These are phyloP conservation scores for Phocoena sinus DNA, from an alignment of 2,113 vertebrate species.

Conservation along the genomic window DNA sequence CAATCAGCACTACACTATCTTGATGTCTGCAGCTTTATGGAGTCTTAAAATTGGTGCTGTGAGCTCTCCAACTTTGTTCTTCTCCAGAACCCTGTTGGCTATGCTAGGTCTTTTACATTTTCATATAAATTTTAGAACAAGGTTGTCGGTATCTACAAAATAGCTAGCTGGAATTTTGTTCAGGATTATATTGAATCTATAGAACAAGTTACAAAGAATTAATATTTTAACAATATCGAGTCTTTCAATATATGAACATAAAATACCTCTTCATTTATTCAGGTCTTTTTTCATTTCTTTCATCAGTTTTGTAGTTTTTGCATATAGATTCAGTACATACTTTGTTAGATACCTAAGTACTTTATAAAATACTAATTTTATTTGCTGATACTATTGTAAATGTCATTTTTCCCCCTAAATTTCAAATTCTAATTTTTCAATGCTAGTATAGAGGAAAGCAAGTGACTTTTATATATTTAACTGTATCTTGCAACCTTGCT, in stretches of 20 bases:
- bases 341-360: background rate
- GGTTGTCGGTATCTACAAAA: background rate
- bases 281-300: background rate
- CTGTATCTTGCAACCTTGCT: background rate
- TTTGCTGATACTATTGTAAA: background rate
- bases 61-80: background rate
- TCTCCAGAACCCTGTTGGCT: background rate
- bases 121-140: background rate
- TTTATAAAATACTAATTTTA: background rate
- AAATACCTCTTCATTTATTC: background rate
- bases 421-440: background rate
- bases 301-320: background rate
- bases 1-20: background rate
- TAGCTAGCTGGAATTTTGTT: background rate
- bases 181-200: background rate
- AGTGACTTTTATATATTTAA: background rate
- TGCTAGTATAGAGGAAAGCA: background rate
- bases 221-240: background rate
- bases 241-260: background rate
- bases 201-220: background rate
- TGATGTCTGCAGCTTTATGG: background rate
- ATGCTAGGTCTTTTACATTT: background rate
- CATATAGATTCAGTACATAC: background rate
- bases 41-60: background rate
- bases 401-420: background rate